These are phyloP conservation scores for Aradophagus sp. DNA, from an alignment of 1,140 invertebrate genomes.

Conservation along the genomic window DNA sequence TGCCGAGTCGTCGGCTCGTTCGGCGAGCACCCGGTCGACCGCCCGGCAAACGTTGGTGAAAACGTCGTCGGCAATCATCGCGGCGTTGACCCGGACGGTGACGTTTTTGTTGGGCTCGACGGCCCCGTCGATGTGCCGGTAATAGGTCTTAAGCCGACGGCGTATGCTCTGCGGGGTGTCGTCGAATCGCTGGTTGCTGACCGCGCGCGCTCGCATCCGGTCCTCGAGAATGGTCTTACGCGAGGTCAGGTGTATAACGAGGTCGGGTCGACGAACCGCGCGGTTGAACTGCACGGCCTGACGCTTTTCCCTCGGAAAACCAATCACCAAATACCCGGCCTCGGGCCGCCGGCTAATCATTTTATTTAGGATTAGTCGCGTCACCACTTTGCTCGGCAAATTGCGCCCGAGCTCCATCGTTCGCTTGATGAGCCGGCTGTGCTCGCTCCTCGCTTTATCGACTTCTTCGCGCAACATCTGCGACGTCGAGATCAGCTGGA, in stretches of 20 bases:
- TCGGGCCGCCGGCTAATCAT: constrained; percentile 51
- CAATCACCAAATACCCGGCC: constrained; percentile 58
- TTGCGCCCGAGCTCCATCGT: constrained; percentile 30
- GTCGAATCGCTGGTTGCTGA: constrained; percentile 36
- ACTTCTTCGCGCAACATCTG: constrained; percentile 54
- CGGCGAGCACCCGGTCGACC: constrained; percentile 21
- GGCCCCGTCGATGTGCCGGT: constrained; percentile 26
- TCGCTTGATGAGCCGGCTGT: constrained; percentile 20
- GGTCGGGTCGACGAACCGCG: constrained; percentile 36
- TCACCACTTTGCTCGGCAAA: constrained; percentile 43
- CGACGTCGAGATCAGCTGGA: constrained; percentile 36
- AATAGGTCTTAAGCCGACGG: constrained; percentile 48
- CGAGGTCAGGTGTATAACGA: constrained; percentile 52
- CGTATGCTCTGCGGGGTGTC: constrained; percentile 42
- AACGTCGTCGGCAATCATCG: constrained; percentile 42
- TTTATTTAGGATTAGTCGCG: constrained; percentile 50
- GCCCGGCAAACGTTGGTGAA: constrained; percentile 29
- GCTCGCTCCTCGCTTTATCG: constrained; percentile 13
- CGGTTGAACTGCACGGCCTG: constrained; percentile 57
- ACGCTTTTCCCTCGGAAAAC: constrained; percentile 57
- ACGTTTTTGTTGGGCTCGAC: constrained; percentile 40
- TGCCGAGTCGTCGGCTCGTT: too few relatives aligned
- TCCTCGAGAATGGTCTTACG: constrained; percentile 44
- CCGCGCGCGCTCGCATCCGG: constrained; percentile 27
- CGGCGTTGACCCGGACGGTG: constrained; percentile 42